Evolutionary conservation across 1,140 invertebrate genomes (phyloP).

Genomic region (Bombus confusus): DNA sequence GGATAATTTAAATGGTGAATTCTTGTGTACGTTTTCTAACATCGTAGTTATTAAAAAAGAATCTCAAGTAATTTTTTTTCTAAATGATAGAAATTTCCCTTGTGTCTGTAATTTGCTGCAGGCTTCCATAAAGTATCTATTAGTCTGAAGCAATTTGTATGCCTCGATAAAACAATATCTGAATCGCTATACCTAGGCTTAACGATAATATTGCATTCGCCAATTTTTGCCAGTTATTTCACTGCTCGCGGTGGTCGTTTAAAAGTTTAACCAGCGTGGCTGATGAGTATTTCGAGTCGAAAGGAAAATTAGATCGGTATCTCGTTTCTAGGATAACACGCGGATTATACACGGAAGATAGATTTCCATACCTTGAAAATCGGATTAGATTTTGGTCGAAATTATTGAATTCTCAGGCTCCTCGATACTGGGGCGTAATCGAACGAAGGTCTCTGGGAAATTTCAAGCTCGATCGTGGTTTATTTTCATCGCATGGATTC

Average conservation of each 20-base stretch:
- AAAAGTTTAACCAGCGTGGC: not conserved
- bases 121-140: no score
- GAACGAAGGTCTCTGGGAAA: conserved; percentile 4
- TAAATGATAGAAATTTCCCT: no score
- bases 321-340: not conserved
- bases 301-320: not conserved
- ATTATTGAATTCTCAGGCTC: not conserved
- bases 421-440: not conserved
- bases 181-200: no score
- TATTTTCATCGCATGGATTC: conserved; percentile 55
- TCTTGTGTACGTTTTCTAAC: no score
- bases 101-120: no score
- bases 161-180: no score
- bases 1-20: no score
- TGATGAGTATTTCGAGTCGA: not conserved
- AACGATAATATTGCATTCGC: no score
- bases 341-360: conserved; percentile 1
- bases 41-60: no score
- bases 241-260: not conserved
- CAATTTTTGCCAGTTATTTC: not conserved
- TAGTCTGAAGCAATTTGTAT: no score
- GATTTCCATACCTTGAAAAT: not conserved
- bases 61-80: no score
- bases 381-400: conserved; percentile 6
- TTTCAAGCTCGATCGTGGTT: conserved; percentile 24